Evolutionary conservation across 2,113 vertebrate species (phyloP).

Genomic region (Vidua macroura): DNA sequence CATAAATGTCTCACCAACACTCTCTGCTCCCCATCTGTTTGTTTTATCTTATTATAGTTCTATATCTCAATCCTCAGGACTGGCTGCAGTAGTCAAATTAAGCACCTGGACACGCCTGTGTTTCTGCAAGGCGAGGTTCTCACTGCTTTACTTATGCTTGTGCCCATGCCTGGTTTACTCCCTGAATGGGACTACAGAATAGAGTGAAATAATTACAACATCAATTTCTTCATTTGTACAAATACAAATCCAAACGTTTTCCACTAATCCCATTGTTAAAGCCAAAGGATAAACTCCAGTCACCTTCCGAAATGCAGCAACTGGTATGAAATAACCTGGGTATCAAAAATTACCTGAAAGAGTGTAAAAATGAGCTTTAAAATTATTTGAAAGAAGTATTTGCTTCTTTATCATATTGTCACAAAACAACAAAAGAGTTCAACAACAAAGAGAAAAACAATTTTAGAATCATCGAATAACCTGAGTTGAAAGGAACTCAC

Average conservation of each 20-base stretch:
- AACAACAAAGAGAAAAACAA: background rate
- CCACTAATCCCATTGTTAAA: background rate
- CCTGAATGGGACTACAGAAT: background rate
- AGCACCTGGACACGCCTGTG: background rate
- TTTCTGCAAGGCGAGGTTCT: background rate
- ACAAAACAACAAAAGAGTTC: background rate
- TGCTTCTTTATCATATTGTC: background rate
- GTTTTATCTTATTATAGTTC: slow-evolving; percentile 45
- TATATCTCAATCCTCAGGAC: background rate
- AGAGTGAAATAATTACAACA: background rate
- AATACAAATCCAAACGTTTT: background rate
- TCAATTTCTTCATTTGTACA: background rate
- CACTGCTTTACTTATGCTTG: background rate
- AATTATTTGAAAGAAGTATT: background rate
- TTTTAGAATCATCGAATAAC: background rate
- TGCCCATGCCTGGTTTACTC: background rate
- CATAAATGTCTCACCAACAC: slow-evolving; percentile 37
- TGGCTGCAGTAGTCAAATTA: background rate
- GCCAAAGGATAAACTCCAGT: background rate
- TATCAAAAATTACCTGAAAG: background rate
- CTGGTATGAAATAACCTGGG: background rate
- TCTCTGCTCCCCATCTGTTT: slow-evolving; percentile 40
- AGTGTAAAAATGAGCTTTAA: background rate
- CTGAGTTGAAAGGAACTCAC: background rate
- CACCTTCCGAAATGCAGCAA: background rate